phyloP scores from a whole-genome alignment of 2,113 vertebrate genomes.

The Apus apus region DNA sequence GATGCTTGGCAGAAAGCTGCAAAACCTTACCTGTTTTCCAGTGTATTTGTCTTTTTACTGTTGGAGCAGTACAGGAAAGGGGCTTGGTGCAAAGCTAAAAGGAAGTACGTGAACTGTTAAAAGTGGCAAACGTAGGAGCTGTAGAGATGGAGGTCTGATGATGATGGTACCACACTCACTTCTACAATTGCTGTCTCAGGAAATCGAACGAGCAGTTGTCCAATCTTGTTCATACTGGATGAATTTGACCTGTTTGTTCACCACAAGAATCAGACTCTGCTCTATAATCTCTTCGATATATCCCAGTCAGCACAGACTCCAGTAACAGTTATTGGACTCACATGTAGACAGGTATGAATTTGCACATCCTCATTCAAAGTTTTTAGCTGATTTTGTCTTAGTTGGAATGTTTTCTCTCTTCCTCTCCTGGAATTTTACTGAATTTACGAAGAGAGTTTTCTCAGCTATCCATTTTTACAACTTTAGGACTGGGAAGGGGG shows the following conservation, averaged over 20 bases:
- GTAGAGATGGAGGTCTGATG: neutral
- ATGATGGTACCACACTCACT: neutral
- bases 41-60: neutral
- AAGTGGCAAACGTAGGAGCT: neutral
- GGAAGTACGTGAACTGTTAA: neutral
- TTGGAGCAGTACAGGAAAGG: neutral
- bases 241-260: constrained; percentile 97
- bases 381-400: neutral
- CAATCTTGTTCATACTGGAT: constrained; percentile 91
- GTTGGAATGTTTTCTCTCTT: neutral
- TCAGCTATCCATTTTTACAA: neutral
- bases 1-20: neutral
- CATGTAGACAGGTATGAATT: constrained; percentile 89
- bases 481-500: neutral
- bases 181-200: constrained; percentile 74
- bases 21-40: neutral
- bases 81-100: neutral
- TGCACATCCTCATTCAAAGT: neutral
- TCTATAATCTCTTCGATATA: constrained; percentile 96
- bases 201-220: constrained; percentile 86
- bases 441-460: neutral
- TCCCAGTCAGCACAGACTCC: constrained; percentile 96
- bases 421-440: neutral
- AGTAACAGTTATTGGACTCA: constrained; percentile 90
- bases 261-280: constrained; percentile 96